Base-by-base conservation (phyloP, 2,113 vertebrate genomes). In the Vulpes lagopus region DNA sequence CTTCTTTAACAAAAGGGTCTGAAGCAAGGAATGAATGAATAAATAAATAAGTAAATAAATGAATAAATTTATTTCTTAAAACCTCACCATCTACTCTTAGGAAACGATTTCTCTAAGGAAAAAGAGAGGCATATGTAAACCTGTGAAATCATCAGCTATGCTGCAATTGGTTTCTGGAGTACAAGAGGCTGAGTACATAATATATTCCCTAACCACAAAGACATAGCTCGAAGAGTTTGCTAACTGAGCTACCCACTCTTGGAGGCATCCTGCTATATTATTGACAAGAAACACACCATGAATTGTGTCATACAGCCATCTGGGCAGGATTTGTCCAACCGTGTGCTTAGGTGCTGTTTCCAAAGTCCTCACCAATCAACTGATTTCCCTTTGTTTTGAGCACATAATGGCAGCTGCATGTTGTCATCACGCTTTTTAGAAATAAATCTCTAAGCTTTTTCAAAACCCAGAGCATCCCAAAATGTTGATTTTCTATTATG, bases 401-500 rank as follows among this genome's bases (percentile, higher is more conserved):
- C 27, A 84, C 27, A 32, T 62, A 87, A 80, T 74, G 62, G 83
- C 64, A 95, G 92, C 81, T 85, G 43, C 27, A 8, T 74, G 16
- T 11, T 81, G 32, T 76, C 49, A 35, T 17, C 10, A 15, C 14
- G 32, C 35, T 43, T 51, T 83, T 85, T 60, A 94, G 49, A 94
- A 94, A 95, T 9, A 95, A 73, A 91, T 80, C 43, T 81, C 65
- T 30, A 84, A n/a, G 57, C 53, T 89, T 90, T 88, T 91, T 84
- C 4, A 96, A 92, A 91, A 91, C 69, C 67, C 84, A 74, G 38
- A 96, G 15, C 16, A 88, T 30, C 55, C 38, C 8, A 11, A 97
- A 96, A 65, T 87, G 79, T 90, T 94, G 89, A 91, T 82, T 95
- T 87, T 67, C 76, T 88, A 83, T 91, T 84, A 96, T 89, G 35